These are phyloP conservation scores for Percopsis transmontana DNA, from an alignment of 2,113 vertebrate genomes.

Conservation along the genomic window DNA sequence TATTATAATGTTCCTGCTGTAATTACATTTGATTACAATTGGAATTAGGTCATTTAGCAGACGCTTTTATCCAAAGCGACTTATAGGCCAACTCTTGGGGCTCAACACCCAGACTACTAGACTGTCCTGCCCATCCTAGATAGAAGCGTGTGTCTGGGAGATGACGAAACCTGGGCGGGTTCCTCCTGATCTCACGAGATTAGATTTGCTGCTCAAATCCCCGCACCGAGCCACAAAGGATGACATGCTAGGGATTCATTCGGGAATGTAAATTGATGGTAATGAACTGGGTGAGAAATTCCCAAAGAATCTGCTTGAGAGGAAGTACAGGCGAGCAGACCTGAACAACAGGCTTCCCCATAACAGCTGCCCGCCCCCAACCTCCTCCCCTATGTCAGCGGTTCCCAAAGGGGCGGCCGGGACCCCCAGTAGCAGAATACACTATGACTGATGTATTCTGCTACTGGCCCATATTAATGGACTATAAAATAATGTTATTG, in stretches of 20 bases:
- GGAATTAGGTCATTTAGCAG: no score
- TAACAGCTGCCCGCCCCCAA: slow-evolving; percentile 27
- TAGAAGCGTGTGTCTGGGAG: slow-evolving; percentile 56
- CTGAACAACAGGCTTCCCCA: slow-evolving; percentile 27
- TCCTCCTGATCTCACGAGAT: slow-evolving; percentile 3
- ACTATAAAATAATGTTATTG: no score
- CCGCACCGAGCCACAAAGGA: neutral
- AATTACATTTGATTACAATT: slow-evolving; percentile 57
- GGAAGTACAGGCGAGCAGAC: slow-evolving; percentile 20
- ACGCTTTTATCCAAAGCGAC: no score
- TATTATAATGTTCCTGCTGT: slow-evolving; percentile 55
- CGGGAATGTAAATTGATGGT: neutral
- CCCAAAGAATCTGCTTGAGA: neutral
- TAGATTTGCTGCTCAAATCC: neutral
- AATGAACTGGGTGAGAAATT: slow-evolving; percentile 11
- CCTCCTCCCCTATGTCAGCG: slow-evolving; percentile 30
- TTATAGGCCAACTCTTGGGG: no score
- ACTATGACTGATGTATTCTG: no score
- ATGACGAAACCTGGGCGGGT: slow-evolving; percentile 29
- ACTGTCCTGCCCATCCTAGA: slow-evolving; percentile 61
- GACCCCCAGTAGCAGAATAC: no score
- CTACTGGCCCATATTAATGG: no score
- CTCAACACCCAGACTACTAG: no score
- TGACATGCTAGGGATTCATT: neutral
- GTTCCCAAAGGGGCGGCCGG: no score